Base-by-base conservation (phyloP, 2,113 vertebrate species). In the Dipodomys ordii region DNA sequence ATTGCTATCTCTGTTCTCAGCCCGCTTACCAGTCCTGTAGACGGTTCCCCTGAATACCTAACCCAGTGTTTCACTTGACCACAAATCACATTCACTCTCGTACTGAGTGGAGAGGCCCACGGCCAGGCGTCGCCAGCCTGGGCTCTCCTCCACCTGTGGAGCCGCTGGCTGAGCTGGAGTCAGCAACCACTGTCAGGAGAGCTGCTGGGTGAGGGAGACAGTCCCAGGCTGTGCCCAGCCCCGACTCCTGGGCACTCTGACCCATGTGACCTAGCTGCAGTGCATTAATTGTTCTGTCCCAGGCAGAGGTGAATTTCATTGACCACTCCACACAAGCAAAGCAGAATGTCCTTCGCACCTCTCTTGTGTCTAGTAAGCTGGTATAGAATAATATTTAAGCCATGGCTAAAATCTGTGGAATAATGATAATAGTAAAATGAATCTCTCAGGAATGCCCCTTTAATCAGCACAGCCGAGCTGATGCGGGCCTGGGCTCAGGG, bases 21-120 rank as follows among this genome's bases (percentile, higher is more conserved):
- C 49, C 57, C 87, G 88, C 30, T 22, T 39, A 27, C 90, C 94
- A 96, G 80, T 93, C 93, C 32, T 74, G 83, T 85, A 82, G 83
- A 80, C 12, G 49, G 49, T 94, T 94, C 87, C 80, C 72, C 62
- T 74, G 27, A 18, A 64, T 64, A 49, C 32, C 44, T 74, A 2
- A 12, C 23, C 77, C 68, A 5, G 0, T 1, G 27, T 72, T 68
- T 7, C 30, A 1, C 16, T 3, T 32, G 35, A 16, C 39, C 65
- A n/a, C 90, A 67, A 19, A 12, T 39, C 71, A 53, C 49, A 53
- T 53, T 2, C 49, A 53, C 49, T 53, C 49, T 53, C 12, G 49
- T 11, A 13, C 49, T 53, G 9, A 35, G 18, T 18, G 22, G 39
- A 46, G 53, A 35, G 15, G 30, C 76, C 28, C 7, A 0, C 16